These are phyloP conservation scores for Achlya flavicornis DNA, from an alignment of 2,888 invertebrate genomes.

Conservation along the genomic window DNA sequence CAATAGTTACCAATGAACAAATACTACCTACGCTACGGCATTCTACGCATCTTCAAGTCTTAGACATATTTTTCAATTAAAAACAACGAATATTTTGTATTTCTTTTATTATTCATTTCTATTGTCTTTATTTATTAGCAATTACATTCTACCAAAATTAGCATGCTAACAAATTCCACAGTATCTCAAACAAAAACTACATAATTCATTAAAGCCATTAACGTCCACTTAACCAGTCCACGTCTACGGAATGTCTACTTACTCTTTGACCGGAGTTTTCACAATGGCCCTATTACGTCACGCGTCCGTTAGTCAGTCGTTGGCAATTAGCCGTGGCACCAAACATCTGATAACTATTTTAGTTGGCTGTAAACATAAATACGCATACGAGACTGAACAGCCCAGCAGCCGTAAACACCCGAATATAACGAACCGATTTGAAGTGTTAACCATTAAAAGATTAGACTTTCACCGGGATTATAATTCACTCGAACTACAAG, in stretches of 20 bases:
- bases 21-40: too few relatives aligned
- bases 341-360: constrained; percentile 54
- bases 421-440: neutral
- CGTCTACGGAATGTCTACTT: constrained; percentile 14
- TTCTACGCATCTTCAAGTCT: too few relatives aligned
- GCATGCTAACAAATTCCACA: neutral
- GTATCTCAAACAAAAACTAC: neutral
- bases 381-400: constrained; percentile 7
- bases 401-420: constrained; percentile 5
- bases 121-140: neutral
- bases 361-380: constrained; percentile 44
- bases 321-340: constrained; percentile 64
- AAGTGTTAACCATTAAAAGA: constrained; percentile 5
- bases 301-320: constrained; percentile 32
- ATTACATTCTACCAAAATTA: neutral
- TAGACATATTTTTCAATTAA: too few relatives aligned
- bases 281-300: constrained; percentile 33
- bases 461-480: neutral
- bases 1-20: too few relatives aligned
- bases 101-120: neutral
- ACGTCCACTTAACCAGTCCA: neutral
- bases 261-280: constrained; percentile 10
- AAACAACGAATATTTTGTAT: too few relatives aligned
- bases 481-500: neutral
- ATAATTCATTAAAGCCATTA: neutral